phyloP scores from a whole-genome alignment of 2,888 invertebrate species.

The Drosophila tanythrix region DNA sequence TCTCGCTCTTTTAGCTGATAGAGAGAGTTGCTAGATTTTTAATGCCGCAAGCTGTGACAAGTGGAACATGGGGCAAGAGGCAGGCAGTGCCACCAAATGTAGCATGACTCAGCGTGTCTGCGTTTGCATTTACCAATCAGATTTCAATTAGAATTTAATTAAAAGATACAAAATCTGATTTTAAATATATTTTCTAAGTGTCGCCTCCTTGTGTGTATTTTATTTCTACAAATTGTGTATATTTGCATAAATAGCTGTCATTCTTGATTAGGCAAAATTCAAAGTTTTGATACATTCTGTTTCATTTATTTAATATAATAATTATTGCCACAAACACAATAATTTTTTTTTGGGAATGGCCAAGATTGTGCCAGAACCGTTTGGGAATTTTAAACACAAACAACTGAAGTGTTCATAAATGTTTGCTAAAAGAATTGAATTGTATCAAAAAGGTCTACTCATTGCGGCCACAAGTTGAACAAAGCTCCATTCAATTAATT shows the following conservation, averaged over 20 bases:
- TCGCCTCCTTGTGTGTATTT: too few species aligned
- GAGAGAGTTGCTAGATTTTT: slow-evolving; percentile 29
- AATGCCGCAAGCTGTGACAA: slow-evolving; percentile 24
- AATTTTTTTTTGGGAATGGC: neutral
- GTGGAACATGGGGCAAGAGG: neutral
- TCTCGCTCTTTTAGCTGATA: slow-evolving; percentile 12
- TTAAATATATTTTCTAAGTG: neutral
- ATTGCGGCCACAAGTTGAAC: neutral
- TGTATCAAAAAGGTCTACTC: neutral
- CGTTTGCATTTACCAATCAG: neutral
- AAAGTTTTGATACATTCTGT: neutral
- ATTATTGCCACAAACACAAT: neutral
- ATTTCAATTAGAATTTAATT: slow-evolving; percentile 26
- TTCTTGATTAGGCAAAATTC: neutral
- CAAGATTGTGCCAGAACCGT: neutral
- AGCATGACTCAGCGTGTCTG: slow-evolving; percentile 1
- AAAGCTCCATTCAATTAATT: neutral
- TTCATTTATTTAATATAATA: neutral
- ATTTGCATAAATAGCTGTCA: neutral
- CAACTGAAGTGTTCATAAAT: neutral
- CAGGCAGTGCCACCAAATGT: neutral
- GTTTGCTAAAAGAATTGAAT: neutral
- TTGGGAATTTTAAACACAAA: neutral
- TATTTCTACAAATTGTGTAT: neutral
- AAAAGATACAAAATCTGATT: slow-evolving; percentile 2